Evolutionary conservation across 1,140 invertebrate species (phyloP).

Genomic region (Acyrthosiphon pisum): DNA sequence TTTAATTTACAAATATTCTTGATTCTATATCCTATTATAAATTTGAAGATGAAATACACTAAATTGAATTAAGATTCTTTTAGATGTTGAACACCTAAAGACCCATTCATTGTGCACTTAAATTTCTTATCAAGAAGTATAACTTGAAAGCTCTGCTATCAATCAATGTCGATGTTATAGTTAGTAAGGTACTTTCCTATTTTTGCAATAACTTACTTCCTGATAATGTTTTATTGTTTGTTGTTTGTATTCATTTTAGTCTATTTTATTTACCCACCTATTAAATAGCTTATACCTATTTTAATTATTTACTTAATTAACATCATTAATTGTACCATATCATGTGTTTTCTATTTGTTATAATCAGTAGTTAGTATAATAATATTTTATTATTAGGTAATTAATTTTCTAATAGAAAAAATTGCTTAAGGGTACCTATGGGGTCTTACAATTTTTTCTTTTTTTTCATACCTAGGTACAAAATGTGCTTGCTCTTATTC

Average conservation of each 20-base stretch:
- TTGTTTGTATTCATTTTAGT: background rate
- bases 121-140: background rate
- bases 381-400: background rate
- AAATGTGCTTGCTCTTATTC: no score
- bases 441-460: no score
- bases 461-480: no score
- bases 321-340: background rate
- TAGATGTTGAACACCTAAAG: background rate
- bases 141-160: background rate
- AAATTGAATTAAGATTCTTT: background rate
- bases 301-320: background rate
- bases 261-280: background rate
- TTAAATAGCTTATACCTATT: background rate
- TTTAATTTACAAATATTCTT: no score
- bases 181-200: background rate
- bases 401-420: no score
- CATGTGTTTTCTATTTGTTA: background rate
- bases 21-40: background rate
- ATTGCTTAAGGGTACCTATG: no score
- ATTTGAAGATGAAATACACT: background rate
- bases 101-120: background rate
- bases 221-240: background rate
- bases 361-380: background rate
- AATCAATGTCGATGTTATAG: background rate
- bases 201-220: background rate